phyloP scores from a whole-genome alignment of 2,113 vertebrate species.

The Eudorcas thomsonii region DNA sequence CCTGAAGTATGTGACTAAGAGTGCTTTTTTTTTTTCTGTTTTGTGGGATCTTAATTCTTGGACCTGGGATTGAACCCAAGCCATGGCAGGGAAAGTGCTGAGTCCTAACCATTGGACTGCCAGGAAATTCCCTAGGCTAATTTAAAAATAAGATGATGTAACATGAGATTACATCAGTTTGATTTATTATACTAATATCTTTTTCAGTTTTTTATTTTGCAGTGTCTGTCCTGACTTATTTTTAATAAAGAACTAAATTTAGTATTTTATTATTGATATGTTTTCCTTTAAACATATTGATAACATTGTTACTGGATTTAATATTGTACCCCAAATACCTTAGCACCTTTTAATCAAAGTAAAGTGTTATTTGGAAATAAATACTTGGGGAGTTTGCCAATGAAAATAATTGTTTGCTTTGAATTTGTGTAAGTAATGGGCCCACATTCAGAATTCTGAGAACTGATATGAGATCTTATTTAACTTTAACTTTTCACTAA shows the following conservation, averaged over 20 bases:
- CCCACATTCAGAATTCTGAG: background rate
- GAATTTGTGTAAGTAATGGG: background rate
- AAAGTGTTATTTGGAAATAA: slow-evolving; percentile 34
- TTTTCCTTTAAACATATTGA: slow-evolving; percentile 39
- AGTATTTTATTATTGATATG: background rate
- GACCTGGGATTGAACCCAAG: background rate
- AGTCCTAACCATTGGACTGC: background rate
- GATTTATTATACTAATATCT: background rate
- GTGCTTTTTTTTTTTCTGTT: background rate
- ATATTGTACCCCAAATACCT: background rate
- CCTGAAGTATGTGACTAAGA: background rate
- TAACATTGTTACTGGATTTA: slow-evolving; percentile 29
- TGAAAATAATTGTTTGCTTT: slow-evolving; percentile 30
- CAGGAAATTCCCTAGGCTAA: background rate
- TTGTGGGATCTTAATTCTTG: background rate
- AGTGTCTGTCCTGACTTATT: background rate
- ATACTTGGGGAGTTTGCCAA: background rate
- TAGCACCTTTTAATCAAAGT: slow-evolving; percentile 26
- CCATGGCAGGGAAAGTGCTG: background rate
- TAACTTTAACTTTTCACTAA: background rate
- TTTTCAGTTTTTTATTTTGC: background rate
- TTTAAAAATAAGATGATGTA: slow-evolving; percentile 14
- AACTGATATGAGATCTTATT: background rate
- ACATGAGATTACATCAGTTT: background rate
- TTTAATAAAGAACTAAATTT: slow-evolving; percentile 40